A percentile compares a stretch with the other conserved stretches of the same genome.
Conservation (phyloP, 2,797 vertebrate genomes). For the Cuniculus paca region DNA sequence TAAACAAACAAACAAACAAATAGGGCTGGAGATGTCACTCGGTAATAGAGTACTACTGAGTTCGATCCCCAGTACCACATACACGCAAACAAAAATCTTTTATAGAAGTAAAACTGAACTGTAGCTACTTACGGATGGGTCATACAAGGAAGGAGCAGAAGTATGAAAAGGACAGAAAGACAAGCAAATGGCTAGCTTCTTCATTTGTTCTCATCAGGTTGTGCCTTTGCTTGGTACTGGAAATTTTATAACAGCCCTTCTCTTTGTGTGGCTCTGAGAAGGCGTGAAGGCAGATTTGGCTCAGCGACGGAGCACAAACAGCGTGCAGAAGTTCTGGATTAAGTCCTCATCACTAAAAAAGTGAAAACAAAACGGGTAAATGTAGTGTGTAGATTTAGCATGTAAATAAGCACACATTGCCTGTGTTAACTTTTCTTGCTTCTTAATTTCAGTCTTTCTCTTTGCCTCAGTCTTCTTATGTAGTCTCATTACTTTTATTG, state of each 20-base stretch:
- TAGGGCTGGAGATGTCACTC: neutral
- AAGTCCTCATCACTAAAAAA: neutral
- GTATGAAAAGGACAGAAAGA: neutral
- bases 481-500: neutral
- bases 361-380: neutral
- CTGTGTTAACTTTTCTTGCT: neutral
- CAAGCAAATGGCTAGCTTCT: neutral
- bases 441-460: slow-evolving; percentile 3
- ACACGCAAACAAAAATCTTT: neutral
- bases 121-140: neutral
- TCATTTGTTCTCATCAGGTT: neutral
- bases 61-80: neutral
- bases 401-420: neutral
- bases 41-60: neutral
- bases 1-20: neutral
- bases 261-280: slow-evolving; percentile 34
- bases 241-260: neutral
- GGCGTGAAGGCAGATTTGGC: neutral
- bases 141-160: neutral
- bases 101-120: neutral
- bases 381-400: neutral
- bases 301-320: neutral
- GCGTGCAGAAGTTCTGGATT: neutral
- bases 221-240: neutral
- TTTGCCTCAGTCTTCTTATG: neutral